Conservation (phyloP, 2,797 vertebrate species). For the Diplodus sargus region DNA sequence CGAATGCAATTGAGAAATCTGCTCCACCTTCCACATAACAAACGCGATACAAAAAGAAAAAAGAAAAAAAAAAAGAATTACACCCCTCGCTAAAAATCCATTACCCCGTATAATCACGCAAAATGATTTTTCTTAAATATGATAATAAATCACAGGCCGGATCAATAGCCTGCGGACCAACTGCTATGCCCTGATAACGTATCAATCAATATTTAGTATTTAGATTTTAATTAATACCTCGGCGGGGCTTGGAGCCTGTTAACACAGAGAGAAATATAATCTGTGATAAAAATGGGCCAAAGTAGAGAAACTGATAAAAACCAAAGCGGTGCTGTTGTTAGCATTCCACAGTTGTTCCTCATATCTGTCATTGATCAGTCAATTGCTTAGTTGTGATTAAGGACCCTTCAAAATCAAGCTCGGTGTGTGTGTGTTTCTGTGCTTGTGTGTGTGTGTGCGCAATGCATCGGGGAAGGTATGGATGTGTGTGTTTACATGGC, state of each 20-base stretch:
- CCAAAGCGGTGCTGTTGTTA: conserved; percentile 76
- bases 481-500: conserved; percentile 66
- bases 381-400: conserved; percentile 89
- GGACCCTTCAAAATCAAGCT: conserved; percentile 81
- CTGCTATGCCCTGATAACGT: conserved; percentile 98
- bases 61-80: conserved; percentile 91
- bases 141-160: conserved; percentile 99
- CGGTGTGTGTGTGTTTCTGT: conserved; percentile 28
- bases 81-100: conserved; percentile 93
- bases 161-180: conserved; percentile 96
- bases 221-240: conserved; percentile 99
- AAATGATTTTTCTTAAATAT: conserved; percentile 99
- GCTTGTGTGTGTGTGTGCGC: conserved; percentile 23
- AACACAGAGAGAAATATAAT: conserved; percentile 95
- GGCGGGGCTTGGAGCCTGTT: conserved; percentile 86
- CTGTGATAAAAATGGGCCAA: conserved; percentile 89
- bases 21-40: conserved; percentile 87
- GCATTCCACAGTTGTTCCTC: conserved; percentile 90
- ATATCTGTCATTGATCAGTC: conserved; percentile 96
- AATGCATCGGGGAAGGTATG: conserved; percentile 49
- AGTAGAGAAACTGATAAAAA: conserved; percentile 71
- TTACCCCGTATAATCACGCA: conserved; percentile 97
- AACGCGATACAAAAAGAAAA: conserved; percentile 87
- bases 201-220: conserved; percentile 99
- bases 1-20: conserved; percentile 90